Base-by-base conservation (phyloP, 2,113 vertebrate genomes). In the Geococcyx californianus region DNA sequence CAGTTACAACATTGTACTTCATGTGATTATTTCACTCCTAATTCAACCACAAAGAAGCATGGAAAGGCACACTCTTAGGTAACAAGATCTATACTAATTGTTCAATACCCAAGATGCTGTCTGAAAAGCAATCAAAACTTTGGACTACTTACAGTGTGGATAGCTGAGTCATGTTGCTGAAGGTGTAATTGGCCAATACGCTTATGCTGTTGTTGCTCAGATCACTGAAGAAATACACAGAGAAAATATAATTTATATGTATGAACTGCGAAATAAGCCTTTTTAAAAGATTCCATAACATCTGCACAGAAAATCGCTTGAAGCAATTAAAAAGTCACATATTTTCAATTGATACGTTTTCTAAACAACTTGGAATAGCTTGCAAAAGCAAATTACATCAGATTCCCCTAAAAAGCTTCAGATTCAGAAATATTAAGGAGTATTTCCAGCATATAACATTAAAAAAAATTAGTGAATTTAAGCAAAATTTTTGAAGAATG, bases 191-290 rank as follows among this genome's bases (percentile, higher is more conserved):
- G 84, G 98, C 97, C 98, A 99, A 89, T 3, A 98, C 78, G 33
- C 98, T 98, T 96, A 99, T 99, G 97, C 99, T 99, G 98, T 99
- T 99, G 98, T 99, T 99, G 98, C 99, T 99, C 96, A 99, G 97
- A 97, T 99, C 99, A 82, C 99, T 99, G 96, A 62, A 82, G 75
- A 93, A 91, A 94, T 24, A 90, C 29, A 80, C 9, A 90, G 15
- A 92, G 63, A 70, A 93, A 78, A 96, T 19, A 82, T 19, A 1
- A 68, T 10, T 80, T 34, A 34, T 23, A 24, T 12, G 18, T 74
- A 74, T 45, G 38, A 47, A 17, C 25, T 60, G 21, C 49, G 34
- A 51, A 80, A 62, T 7, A 25, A 25, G 31, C 3, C 6, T 20
- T 29, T 58, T 34, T n/a, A 26, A 29, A 84, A 74, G 28, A 28